Conservation (phyloP, 2,797 vertebrate species). For the Ficedula albicollis region DNA sequence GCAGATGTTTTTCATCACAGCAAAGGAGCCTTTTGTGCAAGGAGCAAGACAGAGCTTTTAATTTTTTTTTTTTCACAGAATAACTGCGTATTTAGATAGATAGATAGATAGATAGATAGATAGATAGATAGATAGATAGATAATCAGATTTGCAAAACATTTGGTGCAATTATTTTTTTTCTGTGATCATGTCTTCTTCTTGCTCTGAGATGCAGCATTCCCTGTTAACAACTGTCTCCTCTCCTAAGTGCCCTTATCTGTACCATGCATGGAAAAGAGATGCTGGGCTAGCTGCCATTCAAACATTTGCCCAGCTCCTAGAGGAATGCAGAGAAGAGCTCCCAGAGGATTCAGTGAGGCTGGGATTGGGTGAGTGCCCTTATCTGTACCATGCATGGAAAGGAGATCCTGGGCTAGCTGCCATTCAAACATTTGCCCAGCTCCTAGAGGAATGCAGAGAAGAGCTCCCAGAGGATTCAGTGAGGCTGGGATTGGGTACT, state of each 20-base stretch:
- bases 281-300: not conserved
- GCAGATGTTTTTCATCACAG: constrained; percentile 29
- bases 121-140: not conserved
- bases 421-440: not conserved
- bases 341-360: not conserved
- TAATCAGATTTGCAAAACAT: constrained; percentile 26
- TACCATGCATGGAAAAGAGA: not conserved
- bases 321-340: not conserved
- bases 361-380: not conserved
- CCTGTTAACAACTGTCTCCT: not conserved
- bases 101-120: not conserved
- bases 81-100: constrained; percentile 9
- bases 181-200: not conserved
- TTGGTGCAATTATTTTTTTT: not conserved
- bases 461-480: not conserved
- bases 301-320: not conserved
- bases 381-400: not conserved
- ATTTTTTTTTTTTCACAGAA: not conserved
- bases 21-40: constrained; percentile 43
- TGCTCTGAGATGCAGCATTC: not conserved
- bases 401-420: not conserved
- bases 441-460: not conserved
- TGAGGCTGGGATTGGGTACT: not conserved
- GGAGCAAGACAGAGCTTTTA: not conserved
- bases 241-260: not conserved